Conservation (phyloP, 1,140 invertebrate species). For the Oscheius sp. region DNA sequence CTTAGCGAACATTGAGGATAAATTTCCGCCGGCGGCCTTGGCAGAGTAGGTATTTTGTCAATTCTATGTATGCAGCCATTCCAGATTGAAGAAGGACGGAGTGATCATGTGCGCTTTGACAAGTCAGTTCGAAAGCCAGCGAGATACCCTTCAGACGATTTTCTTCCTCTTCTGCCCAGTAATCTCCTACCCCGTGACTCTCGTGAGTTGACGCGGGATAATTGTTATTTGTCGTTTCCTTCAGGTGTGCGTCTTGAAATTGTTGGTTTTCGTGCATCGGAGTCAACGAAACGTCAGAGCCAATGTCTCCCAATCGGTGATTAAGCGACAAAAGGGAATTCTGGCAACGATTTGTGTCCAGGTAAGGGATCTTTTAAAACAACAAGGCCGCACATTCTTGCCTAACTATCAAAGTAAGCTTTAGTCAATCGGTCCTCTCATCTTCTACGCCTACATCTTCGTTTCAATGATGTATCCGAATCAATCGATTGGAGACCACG, state of each 20-base stretch:
- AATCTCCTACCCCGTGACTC: neutral
- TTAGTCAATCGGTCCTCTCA: neutral
- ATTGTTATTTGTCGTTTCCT: neutral
- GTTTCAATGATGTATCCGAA: neutral
- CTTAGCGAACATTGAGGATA: neutral
- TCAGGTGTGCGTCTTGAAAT: neutral
- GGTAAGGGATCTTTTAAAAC: neutral
- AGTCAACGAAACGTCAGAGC: neutral
- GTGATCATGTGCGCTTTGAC: neutral
- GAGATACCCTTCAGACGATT: neutral
- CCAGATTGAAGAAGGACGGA: neutral
- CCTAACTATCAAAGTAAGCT: neutral
- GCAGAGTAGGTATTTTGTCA: neutral
- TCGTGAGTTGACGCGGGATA: neutral
- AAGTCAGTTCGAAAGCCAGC: neutral
- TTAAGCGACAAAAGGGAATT: neutral
- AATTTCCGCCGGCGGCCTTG: neutral
- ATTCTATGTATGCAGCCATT: neutral
- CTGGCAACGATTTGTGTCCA: neutral
- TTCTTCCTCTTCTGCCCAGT: slow-evolving; percentile 2
- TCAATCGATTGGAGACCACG: neutral
- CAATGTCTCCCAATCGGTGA: neutral
- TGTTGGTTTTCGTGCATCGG: neutral
- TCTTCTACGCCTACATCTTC: neutral
- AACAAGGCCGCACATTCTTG: too few species aligned